Conservation (phyloP, 2,888 invertebrate species). For the Odontocolon sp. region DNA sequence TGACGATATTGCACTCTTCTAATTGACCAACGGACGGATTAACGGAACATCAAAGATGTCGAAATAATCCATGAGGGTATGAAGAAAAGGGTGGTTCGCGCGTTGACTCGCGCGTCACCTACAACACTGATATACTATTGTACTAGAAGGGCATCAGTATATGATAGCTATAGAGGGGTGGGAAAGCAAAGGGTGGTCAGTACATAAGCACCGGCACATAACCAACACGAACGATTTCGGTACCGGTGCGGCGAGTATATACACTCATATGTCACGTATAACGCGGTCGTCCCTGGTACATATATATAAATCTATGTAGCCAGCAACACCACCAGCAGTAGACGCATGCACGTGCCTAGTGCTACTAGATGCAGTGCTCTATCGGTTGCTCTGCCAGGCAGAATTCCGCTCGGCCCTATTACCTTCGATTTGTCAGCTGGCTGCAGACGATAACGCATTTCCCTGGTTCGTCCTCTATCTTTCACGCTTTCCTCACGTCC, state of each 20-base stretch:
- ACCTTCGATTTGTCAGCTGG: constrained; percentile 78
- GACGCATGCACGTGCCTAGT: constrained; percentile 60
- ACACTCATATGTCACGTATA: constrained; percentile 62
- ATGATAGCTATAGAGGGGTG: background rate
- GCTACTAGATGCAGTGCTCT: constrained; percentile 68
- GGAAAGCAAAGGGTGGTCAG: background rate
- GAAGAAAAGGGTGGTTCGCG: no score
- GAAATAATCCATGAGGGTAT: no score
- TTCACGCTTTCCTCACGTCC: constrained; percentile 55
- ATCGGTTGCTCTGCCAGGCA: constrained; percentile 69
- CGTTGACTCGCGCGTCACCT: no score
- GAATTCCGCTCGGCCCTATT: constrained; percentile 76
- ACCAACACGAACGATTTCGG: constrained; percentile 25
- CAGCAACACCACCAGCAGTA: constrained; percentile 3
- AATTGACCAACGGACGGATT: background rate
- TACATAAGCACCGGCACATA: constrained; percentile 39
- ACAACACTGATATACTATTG: no score
- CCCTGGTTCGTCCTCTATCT: constrained; percentile 68
- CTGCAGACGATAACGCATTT: constrained; percentile 77
- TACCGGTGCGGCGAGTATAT: background rate
- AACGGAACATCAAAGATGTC: background rate
- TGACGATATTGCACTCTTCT: background rate
- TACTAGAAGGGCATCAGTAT: no score
- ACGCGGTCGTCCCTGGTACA: constrained; percentile 55
- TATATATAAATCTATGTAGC: constrained; percentile 53